Base-by-base conservation (phyloP, 2,888 invertebrate genomes). In the Ernsta delagoae region DNA sequence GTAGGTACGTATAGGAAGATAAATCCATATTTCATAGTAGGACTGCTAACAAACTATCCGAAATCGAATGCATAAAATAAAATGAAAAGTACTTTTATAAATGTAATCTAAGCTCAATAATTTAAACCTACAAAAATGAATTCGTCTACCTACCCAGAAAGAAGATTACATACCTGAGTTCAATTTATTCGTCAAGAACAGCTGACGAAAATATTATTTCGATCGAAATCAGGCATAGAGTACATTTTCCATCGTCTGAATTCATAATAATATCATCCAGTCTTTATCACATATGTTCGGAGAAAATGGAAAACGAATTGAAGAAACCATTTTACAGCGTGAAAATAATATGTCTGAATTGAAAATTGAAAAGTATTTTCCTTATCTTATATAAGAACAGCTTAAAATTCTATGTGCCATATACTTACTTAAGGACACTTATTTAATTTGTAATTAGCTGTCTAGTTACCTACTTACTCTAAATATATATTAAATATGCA, bases 131-230 rank as follows among this genome's bases (percentile, higher is more conserved):
- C 11, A 56, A 34, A 56, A 34, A 56, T 56, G 34, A 34, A 34
- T 34, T n/a, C 11, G 34, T 53, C 50, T 53, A 4, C 24, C 41
- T 41, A 67, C 36, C 1, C 24, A 24, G 24, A 66, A 61, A 65
- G 65, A 67, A 63, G 65, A 72, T 71, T 8, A 53, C 24, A 11
- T 64, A 72, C 56, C 59, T 59, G 54, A 71, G 73, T 61, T 70
- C 66, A 72, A 74, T 73, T 71, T 73, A 68, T 71, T 68, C 68
- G 64, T 59, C 59, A 36, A 62, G 60, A 71, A 53, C 76, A 75
- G 75, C 75, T 76, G 75, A 66, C 64, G 60, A 65, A 65, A 71
- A 67, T 70, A 68, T 71, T 70, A 70, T 71, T 71, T 62, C 56
- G 71, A 70, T 73, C 56, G 69, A 71, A 72, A 71, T 71, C 62